Percentiles rank a stretch among this genome's conserved stretches.
These are phyloP conservation scores for Philopedon plagiatum DNA, from an alignment of 2,888 invertebrate species.

Conservation along the genomic window DNA sequence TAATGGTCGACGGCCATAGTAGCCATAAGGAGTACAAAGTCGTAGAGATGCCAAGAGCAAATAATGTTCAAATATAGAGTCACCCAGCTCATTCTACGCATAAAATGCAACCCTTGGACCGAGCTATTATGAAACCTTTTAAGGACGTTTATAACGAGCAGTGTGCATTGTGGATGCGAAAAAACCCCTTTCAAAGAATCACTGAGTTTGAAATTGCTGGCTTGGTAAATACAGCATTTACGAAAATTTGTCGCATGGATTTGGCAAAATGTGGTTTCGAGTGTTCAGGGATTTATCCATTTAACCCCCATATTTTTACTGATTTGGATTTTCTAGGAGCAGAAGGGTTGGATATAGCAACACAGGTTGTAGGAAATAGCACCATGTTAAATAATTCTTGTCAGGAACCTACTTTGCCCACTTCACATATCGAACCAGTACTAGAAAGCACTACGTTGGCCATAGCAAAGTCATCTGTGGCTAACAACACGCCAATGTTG, in stretches of 20 bases:
- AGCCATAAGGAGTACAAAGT: neutral
- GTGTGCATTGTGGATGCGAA: neutral
- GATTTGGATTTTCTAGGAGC: neutral
- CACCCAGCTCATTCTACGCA: neutral
- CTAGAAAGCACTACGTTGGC: no score
- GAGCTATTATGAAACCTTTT: constrained; percentile 3
- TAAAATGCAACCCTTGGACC: neutral
- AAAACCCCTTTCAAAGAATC: neutral
- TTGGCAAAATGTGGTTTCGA: neutral
- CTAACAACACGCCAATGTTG: no score
- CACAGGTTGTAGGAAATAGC: no score
- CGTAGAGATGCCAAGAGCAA: neutral
- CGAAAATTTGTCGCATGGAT: neutral
- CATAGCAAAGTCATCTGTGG: no score
- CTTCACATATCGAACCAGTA: no score
- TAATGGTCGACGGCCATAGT: neutral
- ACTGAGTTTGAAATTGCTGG: neutral
- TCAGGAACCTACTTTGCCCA: no score
- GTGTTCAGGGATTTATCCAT: neutral
- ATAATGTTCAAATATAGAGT: no score
- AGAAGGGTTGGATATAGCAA: no score
- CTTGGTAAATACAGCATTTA: neutral
- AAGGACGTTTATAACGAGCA: neutral
- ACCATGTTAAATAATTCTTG: no score
- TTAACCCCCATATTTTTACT: neutral